Conservation (phyloP, 2,888 invertebrate species). For the Girardia tigrina region DNA sequence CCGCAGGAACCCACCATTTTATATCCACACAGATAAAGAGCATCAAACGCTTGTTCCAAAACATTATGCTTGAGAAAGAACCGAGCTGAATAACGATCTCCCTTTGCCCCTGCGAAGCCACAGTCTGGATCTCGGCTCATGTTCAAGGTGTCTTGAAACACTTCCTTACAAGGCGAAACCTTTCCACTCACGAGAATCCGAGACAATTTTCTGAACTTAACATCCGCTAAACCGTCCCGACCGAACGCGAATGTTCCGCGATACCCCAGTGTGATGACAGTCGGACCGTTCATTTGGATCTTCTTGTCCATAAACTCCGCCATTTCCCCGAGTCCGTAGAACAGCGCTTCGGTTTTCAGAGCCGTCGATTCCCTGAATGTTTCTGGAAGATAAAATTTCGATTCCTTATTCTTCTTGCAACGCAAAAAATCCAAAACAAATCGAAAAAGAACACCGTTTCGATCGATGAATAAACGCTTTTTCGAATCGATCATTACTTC, state of each 20-base stretch:
- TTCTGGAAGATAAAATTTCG: conserved; percentile 54
- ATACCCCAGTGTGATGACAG: conserved; percentile 83
- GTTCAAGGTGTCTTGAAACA: conserved; percentile 85
- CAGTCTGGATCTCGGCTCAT: conserved; percentile 95
- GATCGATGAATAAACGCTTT: conserved; percentile 67
- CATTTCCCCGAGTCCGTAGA: not conserved
- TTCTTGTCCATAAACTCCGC: not conserved
- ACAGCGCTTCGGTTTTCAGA: not conserved
- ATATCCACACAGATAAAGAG: conserved; percentile 53
- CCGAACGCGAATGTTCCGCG: conserved; percentile 97
- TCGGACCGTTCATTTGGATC: conserved; percentile 49
- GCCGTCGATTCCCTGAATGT: not conserved
- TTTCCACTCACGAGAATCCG: conserved; percentile 85
- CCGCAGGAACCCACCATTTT: conserved; percentile 44
- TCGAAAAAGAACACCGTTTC: conserved; percentile 89
- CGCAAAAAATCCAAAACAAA: conserved; percentile 88
- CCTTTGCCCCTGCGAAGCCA: conserved; percentile 63
- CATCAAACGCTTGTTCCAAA: conserved; percentile 60
- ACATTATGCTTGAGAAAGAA: conserved; percentile 95
- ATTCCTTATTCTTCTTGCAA: conserved; percentile 55
- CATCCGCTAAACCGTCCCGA: conserved; percentile 88
- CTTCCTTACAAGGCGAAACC: conserved; percentile 70
- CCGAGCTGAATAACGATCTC: conserved; percentile 80
- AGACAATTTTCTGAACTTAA: conserved; percentile 90
- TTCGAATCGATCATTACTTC: conserved; percentile 41